Base-by-base conservation (phyloP, 2,113 vertebrate genomes). In the Gambusia affinis region DNA sequence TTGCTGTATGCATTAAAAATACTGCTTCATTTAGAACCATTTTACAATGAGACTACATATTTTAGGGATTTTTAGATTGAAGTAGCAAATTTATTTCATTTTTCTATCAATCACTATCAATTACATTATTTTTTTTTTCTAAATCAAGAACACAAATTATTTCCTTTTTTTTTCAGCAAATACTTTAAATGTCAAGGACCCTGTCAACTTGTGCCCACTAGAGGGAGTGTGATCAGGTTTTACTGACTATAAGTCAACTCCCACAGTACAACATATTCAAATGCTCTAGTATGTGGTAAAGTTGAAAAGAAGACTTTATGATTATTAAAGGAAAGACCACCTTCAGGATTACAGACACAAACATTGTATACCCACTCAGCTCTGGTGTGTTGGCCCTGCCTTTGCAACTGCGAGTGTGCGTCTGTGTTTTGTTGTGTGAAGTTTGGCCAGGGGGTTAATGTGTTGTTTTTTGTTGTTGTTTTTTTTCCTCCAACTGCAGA, bases 181-280 rank as follows among this genome's bases (percentile, higher is more conserved):
- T 57, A 24, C 51, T 57, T 57, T 19, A 57, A 57, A 57, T 17
- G 22, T 24, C 24, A 57, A 57, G 24, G 51, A n/a, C 51, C 22
- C 8, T n/a, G 8, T 88, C 81, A 79, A 29, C 14, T n/a, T 57
- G 33, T 83, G 78, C 84, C 93, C 86, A 93, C 93, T 85, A 92
- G 92, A 91, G 93, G 93, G 92, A 89, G 87, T 85, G 84, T 73
- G 35, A 62, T 76, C 64, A 85, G 72, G 71, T 64, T 60, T 27
- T 35, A 17, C 47, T 67, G 33, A 60, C 33, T 73, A 71, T 30
- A 27, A 65, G 71, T 57, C 47, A 29, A 29, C 35, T 39, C 39
- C 57, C 35, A 60, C 54, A 7, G 61, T 67, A 69, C 35, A 51
- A 64, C 24, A 76, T 66, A 30, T 83, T 37, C 17, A 70, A 70